These are phyloP conservation scores for Folsomia manolachei DNA, from an alignment of 2,888 invertebrate species.

Conservation along the genomic window DNA sequence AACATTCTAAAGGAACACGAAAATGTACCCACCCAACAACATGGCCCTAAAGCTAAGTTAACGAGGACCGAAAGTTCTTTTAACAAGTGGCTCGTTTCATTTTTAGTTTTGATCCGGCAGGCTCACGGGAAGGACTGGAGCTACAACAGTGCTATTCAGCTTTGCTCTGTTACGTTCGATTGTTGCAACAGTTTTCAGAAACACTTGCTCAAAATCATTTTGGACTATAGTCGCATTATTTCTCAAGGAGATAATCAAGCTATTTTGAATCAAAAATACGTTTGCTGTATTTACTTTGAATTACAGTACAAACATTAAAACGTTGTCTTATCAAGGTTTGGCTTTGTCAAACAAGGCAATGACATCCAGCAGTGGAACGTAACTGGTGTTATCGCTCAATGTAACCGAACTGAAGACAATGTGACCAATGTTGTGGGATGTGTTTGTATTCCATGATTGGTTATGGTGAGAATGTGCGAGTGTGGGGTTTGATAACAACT, in stretches of 20 bases:
- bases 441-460: constrained; percentile 7
- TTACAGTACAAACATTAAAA: too few species aligned
- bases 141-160: not conserved
- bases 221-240: too few species aligned
- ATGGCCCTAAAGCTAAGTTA: constrained; percentile 11
- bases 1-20: constrained; percentile 25
- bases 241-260: too few species aligned
- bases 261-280: too few species aligned
- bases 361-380: not conserved
- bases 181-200: too few species aligned
- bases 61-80: constrained; percentile 1
- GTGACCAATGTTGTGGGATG: not conserved
- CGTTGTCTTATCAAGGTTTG: not conserved
- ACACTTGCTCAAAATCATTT: too few species aligned
- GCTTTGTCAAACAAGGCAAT: not conserved
- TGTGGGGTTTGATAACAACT: not conserved
- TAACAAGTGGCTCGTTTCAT: constrained; percentile 15
- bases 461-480: constrained; percentile 14
- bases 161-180: too few species aligned
- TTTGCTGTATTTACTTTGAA: too few species aligned
- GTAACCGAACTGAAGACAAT: too few species aligned
- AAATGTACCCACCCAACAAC: constrained; percentile 21
- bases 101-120: constrained; percentile 16
- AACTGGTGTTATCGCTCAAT: not conserved
- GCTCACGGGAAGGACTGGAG: constrained; percentile 13